Conservation (phyloP, 2,113 vertebrate species). For the Ranitomeya imitator region DNA sequence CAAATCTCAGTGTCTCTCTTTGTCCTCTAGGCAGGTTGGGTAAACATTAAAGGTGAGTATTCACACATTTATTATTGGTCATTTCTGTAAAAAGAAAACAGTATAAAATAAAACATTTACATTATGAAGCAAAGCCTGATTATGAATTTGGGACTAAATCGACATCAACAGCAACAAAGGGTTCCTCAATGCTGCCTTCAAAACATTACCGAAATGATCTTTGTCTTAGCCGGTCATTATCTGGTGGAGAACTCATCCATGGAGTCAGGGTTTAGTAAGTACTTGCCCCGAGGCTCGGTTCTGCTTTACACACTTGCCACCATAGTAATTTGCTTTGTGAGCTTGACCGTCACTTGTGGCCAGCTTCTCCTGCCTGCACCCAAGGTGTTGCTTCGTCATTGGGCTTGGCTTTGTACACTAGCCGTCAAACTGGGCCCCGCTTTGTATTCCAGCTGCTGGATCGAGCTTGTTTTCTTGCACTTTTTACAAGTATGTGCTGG, state of each 20-base stretch:
- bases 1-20: neutral
- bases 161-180: neutral
- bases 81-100: neutral
- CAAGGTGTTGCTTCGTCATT: no score
- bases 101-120: neutral
- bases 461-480: neutral
- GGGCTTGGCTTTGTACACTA: neutral
- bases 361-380: neutral
- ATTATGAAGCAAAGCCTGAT: neutral
- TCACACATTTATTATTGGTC: neutral
- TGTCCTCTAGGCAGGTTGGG: neutral
- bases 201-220: neutral
- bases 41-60: constrained; percentile 19
- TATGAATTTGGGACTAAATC: neutral
- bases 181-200: neutral
- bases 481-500: neutral
- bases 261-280: neutral
- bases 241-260: neutral
- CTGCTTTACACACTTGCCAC: neutral
- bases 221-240: neutral
- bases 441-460: neutral
- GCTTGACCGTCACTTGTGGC: neutral
- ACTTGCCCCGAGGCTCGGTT: neutral
- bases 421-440: neutral
- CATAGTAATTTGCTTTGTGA: neutral